Conservation (phyloP, 2,113 vertebrate species). For the Caracal caracal region DNA sequence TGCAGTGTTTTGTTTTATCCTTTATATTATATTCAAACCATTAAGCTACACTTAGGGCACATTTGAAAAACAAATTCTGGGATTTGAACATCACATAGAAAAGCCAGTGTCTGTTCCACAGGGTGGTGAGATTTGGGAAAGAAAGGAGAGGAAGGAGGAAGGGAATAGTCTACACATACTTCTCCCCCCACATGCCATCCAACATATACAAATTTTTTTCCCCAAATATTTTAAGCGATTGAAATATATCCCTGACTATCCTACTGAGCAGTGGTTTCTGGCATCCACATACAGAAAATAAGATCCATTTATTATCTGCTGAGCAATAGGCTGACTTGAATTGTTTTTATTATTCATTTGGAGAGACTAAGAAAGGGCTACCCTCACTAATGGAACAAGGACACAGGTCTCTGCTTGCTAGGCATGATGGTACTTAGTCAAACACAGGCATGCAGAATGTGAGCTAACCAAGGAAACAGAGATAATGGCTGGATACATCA, state of each 20-base stretch:
- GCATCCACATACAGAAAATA: background rate
- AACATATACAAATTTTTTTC: background rate
- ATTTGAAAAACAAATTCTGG: background rate
- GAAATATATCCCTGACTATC: background rate
- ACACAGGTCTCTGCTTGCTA: background rate
- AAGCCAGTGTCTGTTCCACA: background rate
- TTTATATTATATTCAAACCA: conserved; percentile 10
- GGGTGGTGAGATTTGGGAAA: background rate
- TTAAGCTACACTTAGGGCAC: background rate
- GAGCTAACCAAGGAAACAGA: background rate
- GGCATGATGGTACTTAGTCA: background rate
- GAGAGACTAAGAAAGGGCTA: background rate
- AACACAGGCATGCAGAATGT: background rate
- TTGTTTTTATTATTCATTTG: background rate
- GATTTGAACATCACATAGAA: background rate
- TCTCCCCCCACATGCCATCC: background rate
- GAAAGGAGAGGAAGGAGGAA: background rate
- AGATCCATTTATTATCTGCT: background rate
- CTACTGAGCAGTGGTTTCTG: background rate
- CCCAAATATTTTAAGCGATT: conserved; percentile 48
- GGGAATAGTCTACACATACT: background rate
- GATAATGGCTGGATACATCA: background rate
- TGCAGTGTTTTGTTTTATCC: background rate
- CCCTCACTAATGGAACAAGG: background rate
- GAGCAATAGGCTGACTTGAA: background rate